phyloP scores from a whole-genome alignment of 2,888 invertebrate species.

The Platycheirus albimanus region DNA sequence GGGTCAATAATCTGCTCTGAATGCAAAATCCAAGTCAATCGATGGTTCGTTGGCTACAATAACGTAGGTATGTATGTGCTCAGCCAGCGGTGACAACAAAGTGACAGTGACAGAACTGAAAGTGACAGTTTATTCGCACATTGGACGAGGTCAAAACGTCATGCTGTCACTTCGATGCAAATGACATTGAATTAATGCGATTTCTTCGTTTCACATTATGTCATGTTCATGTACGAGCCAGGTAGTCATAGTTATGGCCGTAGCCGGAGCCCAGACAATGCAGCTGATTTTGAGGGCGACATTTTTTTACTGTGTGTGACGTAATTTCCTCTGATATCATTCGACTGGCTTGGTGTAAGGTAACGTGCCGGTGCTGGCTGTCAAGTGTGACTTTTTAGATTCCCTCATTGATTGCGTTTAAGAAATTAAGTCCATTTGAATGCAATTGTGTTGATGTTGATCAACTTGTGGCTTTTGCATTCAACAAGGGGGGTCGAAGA shows the following conservation, averaged over 20 bases:
- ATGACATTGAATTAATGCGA: conserved; percentile 49
- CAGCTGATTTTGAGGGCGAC: conserved; percentile 25
- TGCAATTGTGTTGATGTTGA: conserved; percentile 50
- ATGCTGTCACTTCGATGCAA: conserved; percentile 27
- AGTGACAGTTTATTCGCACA: conserved; percentile 47
- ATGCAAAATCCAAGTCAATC: conserved; percentile 30
- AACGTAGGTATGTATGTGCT: neutral
- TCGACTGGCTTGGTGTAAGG: neutral
- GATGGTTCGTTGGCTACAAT: too few relatives aligned
- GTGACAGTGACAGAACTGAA: conserved; percentile 46
- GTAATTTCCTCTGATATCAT: conserved; percentile 18
- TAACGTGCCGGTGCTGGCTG: neutral
- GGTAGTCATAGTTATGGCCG: too few relatives aligned
- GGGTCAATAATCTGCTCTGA: conserved; percentile 55
- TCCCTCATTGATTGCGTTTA: conserved; percentile 37
- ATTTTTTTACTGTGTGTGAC: conserved; percentile 24
- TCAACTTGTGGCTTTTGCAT: conserved; percentile 54
- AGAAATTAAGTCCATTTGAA: conserved; percentile 41
- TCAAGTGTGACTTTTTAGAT: conserved; percentile 3
- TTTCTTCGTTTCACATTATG: conserved; percentile 26
- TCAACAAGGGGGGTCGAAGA: conserved; percentile 17
- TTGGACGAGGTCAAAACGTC: conserved; percentile 36
- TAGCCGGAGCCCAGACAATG: too few relatives aligned
- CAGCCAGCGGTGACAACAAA: neutral
- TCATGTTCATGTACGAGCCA: conserved; percentile 24